phyloP scores from a whole-genome alignment of 2,888 invertebrate species.

The Brachyptera risi region DNA sequence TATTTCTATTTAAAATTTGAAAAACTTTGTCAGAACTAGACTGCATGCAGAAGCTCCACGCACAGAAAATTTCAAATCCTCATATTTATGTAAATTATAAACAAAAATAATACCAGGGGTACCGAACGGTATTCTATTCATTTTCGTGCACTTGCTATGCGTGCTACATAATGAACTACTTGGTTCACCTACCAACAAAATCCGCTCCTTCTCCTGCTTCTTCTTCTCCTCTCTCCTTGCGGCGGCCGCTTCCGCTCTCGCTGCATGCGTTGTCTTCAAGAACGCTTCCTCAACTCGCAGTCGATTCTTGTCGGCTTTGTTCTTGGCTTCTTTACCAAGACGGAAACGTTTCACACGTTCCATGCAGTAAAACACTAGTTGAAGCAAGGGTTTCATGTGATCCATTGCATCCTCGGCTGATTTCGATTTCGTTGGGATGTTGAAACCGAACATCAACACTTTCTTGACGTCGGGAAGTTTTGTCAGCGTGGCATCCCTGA shows the following conservation, averaged over 20 bases:
- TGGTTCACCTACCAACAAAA: slow-evolving; percentile 59
- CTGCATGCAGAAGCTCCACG: too few species aligned
- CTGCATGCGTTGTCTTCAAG: slow-evolving; percentile 92
- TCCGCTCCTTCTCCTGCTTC: slow-evolving; percentile 88
- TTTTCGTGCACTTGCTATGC: too few species aligned
- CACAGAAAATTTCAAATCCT: too few species aligned
- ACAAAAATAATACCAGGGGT: too few species aligned
- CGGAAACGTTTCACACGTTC: slow-evolving; percentile 86
- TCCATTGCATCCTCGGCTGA: slow-evolving; percentile 66
- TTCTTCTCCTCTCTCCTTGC: slow-evolving; percentile 88
- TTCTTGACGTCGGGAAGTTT: slow-evolving; percentile 76
- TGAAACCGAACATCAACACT: slow-evolving; percentile 78
- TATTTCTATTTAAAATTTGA: too few species aligned
- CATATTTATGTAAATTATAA: too few species aligned
- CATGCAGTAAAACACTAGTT: slow-evolving; percentile 86
- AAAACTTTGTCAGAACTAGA: too few species aligned
- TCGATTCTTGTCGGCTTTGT: slow-evolving; percentile 92
- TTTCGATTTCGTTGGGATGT: slow-evolving; percentile 62
- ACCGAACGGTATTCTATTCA: too few species aligned
- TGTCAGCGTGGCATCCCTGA: slow-evolving; percentile 58
- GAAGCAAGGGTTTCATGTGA: slow-evolving; percentile 73
- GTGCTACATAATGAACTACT: background rate
- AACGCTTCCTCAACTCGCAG: slow-evolving; percentile 90
- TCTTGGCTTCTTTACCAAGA: slow-evolving; percentile 86
- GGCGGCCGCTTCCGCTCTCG: slow-evolving; percentile 94